Evolutionary conservation across 2,113 vertebrate genomes (phyloP).

Genomic region (Phalacrocorax pelagicus): DNA sequence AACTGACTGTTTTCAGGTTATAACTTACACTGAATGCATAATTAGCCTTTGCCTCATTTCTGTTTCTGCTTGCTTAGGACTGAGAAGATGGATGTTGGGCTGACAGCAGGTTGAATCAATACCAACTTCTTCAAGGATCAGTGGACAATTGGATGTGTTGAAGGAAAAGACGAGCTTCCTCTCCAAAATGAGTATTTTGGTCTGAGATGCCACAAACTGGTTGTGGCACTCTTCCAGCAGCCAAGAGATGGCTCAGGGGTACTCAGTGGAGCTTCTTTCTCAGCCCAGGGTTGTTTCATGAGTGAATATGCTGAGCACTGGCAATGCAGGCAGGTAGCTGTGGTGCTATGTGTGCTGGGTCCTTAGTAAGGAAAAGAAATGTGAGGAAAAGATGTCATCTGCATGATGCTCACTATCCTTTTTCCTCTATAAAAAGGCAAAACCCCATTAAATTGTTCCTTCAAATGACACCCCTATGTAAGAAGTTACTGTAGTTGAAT

Average conservation of each 20-base stretch:
- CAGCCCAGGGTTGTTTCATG: background rate
- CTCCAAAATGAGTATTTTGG: background rate
- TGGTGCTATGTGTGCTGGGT: background rate
- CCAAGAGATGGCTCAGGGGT: fast-evolving
- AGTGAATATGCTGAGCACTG: background rate
- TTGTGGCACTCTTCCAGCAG: background rate
- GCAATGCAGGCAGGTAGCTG: background rate
- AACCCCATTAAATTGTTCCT: background rate
- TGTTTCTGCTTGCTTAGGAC: background rate
- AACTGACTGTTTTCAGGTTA: background rate
- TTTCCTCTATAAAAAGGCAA: background rate
- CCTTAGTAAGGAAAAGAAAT: background rate
- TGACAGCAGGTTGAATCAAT: background rate
- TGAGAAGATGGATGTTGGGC: background rate
- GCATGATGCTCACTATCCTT: background rate
- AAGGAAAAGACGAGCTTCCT: background rate
- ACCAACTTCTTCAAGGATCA: background rate
- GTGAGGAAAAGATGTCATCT: background rate
- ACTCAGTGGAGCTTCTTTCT: background rate
- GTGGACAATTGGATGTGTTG: background rate
- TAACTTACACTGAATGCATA: background rate
- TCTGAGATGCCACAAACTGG: background rate
- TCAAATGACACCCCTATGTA: background rate
- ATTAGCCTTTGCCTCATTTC: background rate
- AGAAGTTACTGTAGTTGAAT: background rate